Evolutionary conservation across 2,888 invertebrate genomes (phyloP).

Genomic region (Lamellibrachia satsuma): DNA sequence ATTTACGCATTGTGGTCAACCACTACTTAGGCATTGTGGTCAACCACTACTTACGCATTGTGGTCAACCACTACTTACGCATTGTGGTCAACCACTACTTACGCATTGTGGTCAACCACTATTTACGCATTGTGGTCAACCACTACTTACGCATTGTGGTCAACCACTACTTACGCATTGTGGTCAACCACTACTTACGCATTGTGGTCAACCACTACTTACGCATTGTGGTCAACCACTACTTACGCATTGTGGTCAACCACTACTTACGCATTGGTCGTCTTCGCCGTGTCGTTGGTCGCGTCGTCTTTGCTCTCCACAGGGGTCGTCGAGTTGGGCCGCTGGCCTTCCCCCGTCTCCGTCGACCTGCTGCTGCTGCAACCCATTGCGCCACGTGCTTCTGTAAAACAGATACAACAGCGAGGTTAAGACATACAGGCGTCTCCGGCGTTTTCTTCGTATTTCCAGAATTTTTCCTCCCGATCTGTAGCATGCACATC

Average conservation of each 20-base stretch:
- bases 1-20: no score
- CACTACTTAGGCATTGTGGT: no score
- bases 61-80: no score
- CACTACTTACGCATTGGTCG: background rate
- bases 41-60: no score
- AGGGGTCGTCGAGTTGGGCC: background rate
- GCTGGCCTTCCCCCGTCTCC: background rate
- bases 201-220: no score
- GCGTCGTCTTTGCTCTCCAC: background rate
- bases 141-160: no score
- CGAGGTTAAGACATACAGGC: background rate
- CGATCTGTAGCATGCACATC: background rate
- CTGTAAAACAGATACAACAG: background rate
- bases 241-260: background rate
- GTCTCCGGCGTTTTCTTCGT: background rate
- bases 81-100: no score
- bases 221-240: no score
- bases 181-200: no score
- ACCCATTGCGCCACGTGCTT: background rate
- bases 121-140: no score
- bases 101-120: no score
- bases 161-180: no score
- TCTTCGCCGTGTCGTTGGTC: background rate
- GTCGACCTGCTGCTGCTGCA: background rate
- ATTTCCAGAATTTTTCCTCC: background rate